Conservation (phyloP, 2,797 vertebrate genomes). For the Acanthurus tractus region DNA sequence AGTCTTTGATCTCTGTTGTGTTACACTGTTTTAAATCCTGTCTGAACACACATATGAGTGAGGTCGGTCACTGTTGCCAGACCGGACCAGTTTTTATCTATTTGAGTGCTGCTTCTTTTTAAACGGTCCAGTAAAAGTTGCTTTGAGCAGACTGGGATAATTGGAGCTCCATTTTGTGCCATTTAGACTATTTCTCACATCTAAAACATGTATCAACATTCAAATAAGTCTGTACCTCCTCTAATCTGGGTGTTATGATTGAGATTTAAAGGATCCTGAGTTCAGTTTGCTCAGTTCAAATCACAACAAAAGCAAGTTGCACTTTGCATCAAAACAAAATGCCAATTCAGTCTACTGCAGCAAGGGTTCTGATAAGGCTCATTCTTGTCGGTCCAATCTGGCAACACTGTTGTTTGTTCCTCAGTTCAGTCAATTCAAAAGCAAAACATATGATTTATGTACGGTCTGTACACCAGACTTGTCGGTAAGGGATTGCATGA, state of each 20-base stretch:
- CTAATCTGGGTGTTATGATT: background rate
- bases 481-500: background rate
- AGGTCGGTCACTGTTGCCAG: slow-evolving; percentile 8
- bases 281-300: background rate
- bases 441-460: background rate
- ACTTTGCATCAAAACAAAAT: background rate
- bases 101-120: background rate
- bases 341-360: background rate
- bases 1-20: slow-evolving; percentile 34
- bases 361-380: background rate
- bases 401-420: slow-evolving; percentile 19
- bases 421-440: slow-evolving; percentile 38
- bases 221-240: background rate
- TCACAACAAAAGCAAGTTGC: too few relatives aligned
- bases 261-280: background rate
- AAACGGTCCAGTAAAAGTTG: background rate
- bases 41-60: background rate
- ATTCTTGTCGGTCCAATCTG: background rate
- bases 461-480: background rate
- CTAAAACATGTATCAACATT: background rate
- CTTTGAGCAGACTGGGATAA: background rate
- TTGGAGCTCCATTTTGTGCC: background rate
- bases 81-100: background rate
- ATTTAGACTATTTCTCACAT: background rate
- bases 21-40: slow-evolving; percentile 14